Evolutionary conservation across 2,797 vertebrate species (phyloP).

Genomic region (Masticophis lateralis): DNA sequence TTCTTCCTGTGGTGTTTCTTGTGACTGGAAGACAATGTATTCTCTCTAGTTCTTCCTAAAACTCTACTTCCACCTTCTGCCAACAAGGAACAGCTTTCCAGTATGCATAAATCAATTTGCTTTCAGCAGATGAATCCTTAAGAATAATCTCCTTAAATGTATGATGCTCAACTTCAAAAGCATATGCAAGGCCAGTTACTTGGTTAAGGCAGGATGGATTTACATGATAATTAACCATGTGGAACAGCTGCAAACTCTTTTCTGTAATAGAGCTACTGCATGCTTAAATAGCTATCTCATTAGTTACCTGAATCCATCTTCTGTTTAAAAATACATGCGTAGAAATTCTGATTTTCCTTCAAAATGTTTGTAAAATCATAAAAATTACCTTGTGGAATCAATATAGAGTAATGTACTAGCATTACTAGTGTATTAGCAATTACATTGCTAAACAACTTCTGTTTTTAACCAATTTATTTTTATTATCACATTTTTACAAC

Average conservation of each 20-base stretch:
- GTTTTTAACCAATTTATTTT: not conserved
- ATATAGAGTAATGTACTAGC: not conserved
- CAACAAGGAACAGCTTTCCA: conserved; percentile 26
- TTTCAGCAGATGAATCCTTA: conserved; percentile 42
- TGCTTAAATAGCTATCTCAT: not conserved
- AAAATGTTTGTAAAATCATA: conserved; percentile 18
- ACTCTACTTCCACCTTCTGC: conserved; percentile 2
- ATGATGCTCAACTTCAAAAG: conserved; percentile 7
- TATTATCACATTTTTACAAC: not conserved
- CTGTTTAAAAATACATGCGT: conserved; percentile 38
- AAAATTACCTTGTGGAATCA: conserved; percentile 9
- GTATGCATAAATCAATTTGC: conserved; percentile 45
- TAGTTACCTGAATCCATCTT: not conserved
- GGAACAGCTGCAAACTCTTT: not conserved
- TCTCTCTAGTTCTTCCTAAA: not conserved
- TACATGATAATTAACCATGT: not conserved
- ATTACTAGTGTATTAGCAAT: too few species aligned
- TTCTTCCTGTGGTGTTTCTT: conserved; percentile 9
- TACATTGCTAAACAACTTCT: conserved; percentile 21
- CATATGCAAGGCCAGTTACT: conserved; percentile 53
- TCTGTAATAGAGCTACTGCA: not conserved
- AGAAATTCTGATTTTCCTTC: conserved; percentile 43
- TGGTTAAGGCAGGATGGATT: conserved; percentile 1
- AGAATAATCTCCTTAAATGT: conserved; percentile 37
- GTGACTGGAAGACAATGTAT: not conserved